phyloP scores from a whole-genome alignment of 2,113 vertebrate species.

The Lamprologus lemairii region DNA sequence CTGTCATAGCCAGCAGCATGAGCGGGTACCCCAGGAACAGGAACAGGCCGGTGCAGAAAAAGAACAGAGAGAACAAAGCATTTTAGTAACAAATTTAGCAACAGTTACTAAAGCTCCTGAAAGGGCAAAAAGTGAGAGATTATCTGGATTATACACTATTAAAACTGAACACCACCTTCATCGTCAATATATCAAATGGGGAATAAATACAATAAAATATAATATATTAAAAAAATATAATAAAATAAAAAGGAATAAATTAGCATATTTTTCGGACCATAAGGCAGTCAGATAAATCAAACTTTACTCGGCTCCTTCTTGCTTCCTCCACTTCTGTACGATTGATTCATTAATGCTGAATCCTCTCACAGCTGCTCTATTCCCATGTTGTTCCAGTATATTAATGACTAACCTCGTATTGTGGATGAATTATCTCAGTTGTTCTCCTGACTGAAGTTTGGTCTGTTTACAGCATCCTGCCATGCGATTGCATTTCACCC shows the following conservation, averaged over 20 bases:
- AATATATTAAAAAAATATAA: neutral
- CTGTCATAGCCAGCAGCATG: constrained; percentile 33
- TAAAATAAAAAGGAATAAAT: neutral
- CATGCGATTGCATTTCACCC: accelerated
- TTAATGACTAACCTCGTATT: accelerated
- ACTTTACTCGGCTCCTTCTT: accelerated
- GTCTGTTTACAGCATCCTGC: neutral
- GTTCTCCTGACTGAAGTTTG: neutral
- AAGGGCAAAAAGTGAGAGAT: neutral
- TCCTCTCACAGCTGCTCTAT: accelerated
- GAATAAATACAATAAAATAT: neutral
- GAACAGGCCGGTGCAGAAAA: neutral
- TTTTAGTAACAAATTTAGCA: constrained; percentile 1
- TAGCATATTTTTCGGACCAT: accelerated
- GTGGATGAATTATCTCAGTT: neutral
- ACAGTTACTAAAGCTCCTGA: neutral
- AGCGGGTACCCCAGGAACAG: neutral
- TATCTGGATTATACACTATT: neutral
- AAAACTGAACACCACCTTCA: neutral
- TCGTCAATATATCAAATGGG: neutral
- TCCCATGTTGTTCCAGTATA: neutral
- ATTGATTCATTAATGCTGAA: accelerated
- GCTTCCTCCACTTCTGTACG: accelerated
- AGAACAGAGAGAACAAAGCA: constrained; percentile 9
- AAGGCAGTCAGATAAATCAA: neutral